Percentiles rank a stretch among this genome's conserved stretches.
phyloP scores from a whole-genome alignment of 64 coral and sea anemone genomes.

The Trachythela sp. region DNA sequence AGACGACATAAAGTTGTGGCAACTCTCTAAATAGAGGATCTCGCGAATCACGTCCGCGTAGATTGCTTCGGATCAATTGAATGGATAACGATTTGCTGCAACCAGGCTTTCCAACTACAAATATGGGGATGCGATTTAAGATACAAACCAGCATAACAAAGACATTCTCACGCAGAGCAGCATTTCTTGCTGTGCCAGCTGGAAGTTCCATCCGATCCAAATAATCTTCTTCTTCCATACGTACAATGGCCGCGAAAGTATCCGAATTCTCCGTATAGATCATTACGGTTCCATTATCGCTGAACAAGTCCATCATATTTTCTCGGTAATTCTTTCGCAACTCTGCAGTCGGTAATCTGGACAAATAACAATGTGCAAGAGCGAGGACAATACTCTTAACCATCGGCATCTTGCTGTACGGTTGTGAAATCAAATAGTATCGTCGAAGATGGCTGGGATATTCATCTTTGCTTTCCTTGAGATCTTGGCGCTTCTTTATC shows the following conservation, averaged over 20 bases:
- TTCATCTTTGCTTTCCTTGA: background rate
- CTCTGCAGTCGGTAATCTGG: constrained; percentile 49
- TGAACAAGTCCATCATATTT: constrained; percentile 30
- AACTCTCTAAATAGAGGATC: constrained; percentile 55
- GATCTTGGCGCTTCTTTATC: background rate
- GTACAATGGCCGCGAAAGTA: constrained; percentile 37
- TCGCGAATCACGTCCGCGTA: constrained; percentile 56
- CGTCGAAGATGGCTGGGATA: background rate
- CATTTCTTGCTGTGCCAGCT: constrained; percentile 58
- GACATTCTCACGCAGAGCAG: constrained; percentile 65
- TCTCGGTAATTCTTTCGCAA: constrained; percentile 32
- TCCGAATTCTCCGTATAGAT: background rate
- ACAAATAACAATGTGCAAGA: constrained; percentile 74
- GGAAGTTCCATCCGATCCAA: constrained; percentile 61
- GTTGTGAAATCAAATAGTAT: background rate
- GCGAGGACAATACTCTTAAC: constrained; percentile 47
- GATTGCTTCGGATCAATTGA: constrained; percentile 64
- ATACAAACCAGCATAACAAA: constrained; percentile 73
- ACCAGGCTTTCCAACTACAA: constrained; percentile 69
- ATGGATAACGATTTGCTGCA: constrained; percentile 72
- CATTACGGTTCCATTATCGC: background rate
- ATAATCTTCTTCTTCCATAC: constrained; percentile 63
- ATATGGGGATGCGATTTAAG: constrained; percentile 60
- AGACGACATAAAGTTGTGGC: constrained; percentile 63
- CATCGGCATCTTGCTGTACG: background rate